Conservation (phyloP, 2,797 vertebrate genomes). For the Lacerta viridis region DNA sequence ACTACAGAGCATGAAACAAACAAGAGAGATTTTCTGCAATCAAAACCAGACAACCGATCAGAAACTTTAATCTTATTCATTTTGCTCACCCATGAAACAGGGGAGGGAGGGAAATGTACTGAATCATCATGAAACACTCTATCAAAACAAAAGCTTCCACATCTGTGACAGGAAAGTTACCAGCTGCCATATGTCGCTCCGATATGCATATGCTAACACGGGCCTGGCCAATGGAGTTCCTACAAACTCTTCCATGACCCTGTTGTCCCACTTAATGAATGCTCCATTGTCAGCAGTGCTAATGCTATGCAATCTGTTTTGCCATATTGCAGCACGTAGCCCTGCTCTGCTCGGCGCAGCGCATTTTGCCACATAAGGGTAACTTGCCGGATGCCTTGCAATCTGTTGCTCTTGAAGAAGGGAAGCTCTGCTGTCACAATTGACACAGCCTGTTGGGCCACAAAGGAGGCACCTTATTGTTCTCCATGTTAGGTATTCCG, state of each 20-base stretch:
- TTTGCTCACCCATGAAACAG: conserved; percentile 15
- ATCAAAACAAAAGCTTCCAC: conserved; percentile 66
- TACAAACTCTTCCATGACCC: conserved; percentile 51
- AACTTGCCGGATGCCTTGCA: conserved; percentile 58
- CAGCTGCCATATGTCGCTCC: conserved; percentile 72
- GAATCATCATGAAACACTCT: conserved; percentile 36
- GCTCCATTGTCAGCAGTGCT: conserved; percentile 58
- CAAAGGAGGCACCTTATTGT: conserved; percentile 54
- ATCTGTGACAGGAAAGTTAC: conserved; percentile 67
- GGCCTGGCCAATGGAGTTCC: conserved; percentile 52
- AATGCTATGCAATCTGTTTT: conserved; percentile 64
- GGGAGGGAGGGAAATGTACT: conserved; percentile 4
- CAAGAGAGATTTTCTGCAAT: neutral
- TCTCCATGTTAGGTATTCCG: conserved; percentile 17
- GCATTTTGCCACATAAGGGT: conserved; percentile 57
- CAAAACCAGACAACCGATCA: neutral
- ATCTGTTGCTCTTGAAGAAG: conserved; percentile 57
- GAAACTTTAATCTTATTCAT: conserved; percentile 30
- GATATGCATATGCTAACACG: conserved; percentile 64
- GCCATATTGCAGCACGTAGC: conserved; percentile 55
- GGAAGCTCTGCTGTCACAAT: conserved; percentile 57
- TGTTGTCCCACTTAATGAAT: conserved; percentile 65
- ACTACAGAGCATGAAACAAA: neutral
- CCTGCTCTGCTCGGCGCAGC: conserved; percentile 2
- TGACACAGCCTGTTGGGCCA: conserved; percentile 43